phyloP scores from a whole-genome alignment of 2,113 vertebrate genomes.

The Sclerurus mexicanus region DNA sequence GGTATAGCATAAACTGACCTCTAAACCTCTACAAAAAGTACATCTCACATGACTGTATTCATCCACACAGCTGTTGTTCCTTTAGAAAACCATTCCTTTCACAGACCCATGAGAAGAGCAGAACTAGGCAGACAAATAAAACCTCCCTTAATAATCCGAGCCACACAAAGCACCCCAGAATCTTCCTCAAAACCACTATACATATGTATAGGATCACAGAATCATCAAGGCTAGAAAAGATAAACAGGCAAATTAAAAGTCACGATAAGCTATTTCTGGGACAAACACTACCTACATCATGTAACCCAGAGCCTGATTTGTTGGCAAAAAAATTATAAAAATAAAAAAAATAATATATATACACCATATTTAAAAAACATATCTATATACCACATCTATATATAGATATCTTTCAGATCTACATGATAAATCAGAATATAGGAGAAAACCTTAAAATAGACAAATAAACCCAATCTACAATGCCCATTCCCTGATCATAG shows the following conservation, averaged over 20 bases:
- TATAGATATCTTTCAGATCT: neutral
- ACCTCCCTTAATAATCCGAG: neutral
- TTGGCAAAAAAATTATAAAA: neutral
- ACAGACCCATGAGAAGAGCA: neutral
- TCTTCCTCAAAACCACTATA: neutral
- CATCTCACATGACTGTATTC: neutral
- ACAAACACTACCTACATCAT: neutral
- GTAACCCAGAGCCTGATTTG: neutral
- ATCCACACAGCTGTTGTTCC: neutral
- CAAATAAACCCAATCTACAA: neutral
- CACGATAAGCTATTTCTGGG: neutral
- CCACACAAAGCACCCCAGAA: neutral
- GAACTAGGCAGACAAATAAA: neutral
- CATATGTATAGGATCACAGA: neutral
- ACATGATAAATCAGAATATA: neutral
- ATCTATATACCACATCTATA: neutral
- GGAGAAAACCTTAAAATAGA: neutral
- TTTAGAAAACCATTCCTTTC: neutral
- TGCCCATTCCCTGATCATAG: neutral
- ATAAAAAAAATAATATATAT: neutral
- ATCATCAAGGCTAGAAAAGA: neutral
- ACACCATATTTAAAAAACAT: neutral
- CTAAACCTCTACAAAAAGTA: neutral
- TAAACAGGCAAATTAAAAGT: neutral
- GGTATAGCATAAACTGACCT: neutral